A percentile compares a stretch with the other conserved stretches of the same genome.
These are phyloP conservation scores for Drosophila erecta DNA, from an alignment of 1,140 invertebrate species.

Conservation along the genomic window DNA sequence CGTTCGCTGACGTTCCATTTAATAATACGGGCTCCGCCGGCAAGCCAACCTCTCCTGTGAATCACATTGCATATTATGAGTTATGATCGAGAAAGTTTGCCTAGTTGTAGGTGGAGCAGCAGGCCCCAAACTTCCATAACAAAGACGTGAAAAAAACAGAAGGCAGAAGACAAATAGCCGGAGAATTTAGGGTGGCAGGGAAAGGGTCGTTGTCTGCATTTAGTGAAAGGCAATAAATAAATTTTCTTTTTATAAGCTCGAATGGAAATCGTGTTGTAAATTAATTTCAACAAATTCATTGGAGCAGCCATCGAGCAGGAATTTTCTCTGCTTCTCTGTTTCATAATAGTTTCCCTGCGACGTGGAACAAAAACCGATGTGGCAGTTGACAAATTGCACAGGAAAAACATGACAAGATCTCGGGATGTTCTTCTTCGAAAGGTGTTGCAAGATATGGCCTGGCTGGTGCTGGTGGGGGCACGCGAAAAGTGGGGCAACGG, in stretches of 20 bases:
- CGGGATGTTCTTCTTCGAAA: slow-evolving; percentile 54
- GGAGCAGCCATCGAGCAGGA: slow-evolving; percentile 11
- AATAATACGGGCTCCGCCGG: slow-evolving; percentile 55
- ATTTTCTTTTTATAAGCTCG: slow-evolving; percentile 58
- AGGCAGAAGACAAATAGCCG: slow-evolving; percentile 40
- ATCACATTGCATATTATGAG: slow-evolving; percentile 55
- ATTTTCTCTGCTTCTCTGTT: slow-evolving; percentile 43
- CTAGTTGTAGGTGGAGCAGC: slow-evolving; percentile 10
- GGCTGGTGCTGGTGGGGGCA: too few relatives aligned
- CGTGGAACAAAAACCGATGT: slow-evolving; percentile 57
- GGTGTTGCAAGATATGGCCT: slow-evolving; percentile 70
- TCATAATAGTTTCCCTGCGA: slow-evolving; percentile 58
- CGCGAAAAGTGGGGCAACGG: neutral
- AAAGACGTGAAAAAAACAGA: slow-evolving; percentile 23
- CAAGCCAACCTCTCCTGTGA: neutral
- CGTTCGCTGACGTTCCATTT: slow-evolving; percentile 74
- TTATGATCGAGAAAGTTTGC: slow-evolving; percentile 44
- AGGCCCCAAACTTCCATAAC: slow-evolving; percentile 1
- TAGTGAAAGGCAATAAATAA: slow-evolving; percentile 69
- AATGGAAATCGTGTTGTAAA: slow-evolving; percentile 74
- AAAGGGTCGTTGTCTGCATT: slow-evolving; percentile 28
- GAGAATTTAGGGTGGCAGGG: slow-evolving; percentile 39
- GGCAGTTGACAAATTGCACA: slow-evolving; percentile 83
- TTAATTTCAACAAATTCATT: slow-evolving; percentile 80
- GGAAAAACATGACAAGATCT: slow-evolving; percentile 82